Conservation (phyloP, 2,113 vertebrate genomes). For the Trematomus loennbergii region DNA sequence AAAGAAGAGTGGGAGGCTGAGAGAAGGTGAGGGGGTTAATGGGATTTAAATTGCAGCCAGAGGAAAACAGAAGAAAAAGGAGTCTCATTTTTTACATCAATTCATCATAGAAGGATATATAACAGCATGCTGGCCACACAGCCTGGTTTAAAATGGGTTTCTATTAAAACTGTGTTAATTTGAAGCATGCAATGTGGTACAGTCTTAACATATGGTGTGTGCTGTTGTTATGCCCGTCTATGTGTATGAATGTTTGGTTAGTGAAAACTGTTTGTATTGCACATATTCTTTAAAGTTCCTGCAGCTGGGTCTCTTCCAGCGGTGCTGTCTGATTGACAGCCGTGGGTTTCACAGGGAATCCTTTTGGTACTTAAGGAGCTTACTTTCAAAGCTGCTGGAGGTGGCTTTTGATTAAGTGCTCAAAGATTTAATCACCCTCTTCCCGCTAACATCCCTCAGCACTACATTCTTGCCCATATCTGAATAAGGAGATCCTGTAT, state of each 20-base stretch:
- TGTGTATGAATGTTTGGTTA: constrained; percentile 21
- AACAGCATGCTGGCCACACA: constrained; percentile 28
- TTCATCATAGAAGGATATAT: constrained; percentile 54
- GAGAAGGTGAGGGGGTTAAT: constrained; percentile 62
- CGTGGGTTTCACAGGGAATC: constrained; percentile 68
- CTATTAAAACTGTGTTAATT: constrained; percentile 39
- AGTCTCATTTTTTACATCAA: constrained; percentile 36
- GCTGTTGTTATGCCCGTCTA: constrained; percentile 16
- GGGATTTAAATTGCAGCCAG: constrained; percentile 63
- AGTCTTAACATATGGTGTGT: constrained; percentile 16
- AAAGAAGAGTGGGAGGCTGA: constrained; percentile 20
- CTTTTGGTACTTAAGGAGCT: constrained; percentile 66
- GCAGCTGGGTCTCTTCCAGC: constrained; percentile 47
- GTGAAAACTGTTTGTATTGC: constrained; percentile 31
- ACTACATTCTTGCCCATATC: constrained; percentile 61
- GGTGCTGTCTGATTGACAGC: constrained; percentile 46
- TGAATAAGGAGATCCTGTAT: constrained; percentile 44
- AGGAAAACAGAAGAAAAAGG: constrained; percentile 42
- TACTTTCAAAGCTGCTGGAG: constrained; percentile 73
- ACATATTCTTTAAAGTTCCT: constrained; percentile 41
- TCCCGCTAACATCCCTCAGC: constrained; percentile 43
- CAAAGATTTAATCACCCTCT: constrained; percentile 63
- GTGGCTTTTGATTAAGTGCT: constrained; percentile 71
- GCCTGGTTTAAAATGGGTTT: constrained; percentile 16
- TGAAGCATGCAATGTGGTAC: constrained; percentile 18